Evolutionary conservation across 1,140 invertebrate genomes (phyloP), one percentile per base, ranked within the genome.

Genomic region (Pogonomyrmex californicus): DNA sequence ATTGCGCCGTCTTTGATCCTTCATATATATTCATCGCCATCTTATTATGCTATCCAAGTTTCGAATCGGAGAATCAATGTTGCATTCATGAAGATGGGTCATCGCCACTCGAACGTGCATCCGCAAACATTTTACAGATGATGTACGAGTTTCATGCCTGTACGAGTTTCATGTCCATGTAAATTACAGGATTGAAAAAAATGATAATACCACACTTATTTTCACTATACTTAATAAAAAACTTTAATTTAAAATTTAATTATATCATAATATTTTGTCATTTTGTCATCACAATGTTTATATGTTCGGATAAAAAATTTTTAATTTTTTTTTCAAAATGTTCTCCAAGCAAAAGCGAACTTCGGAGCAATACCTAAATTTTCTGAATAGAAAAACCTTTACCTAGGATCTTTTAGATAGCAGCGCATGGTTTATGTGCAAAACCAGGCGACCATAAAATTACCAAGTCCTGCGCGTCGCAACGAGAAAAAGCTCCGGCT

Each of bases 1-100:
- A 56, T 81, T 49, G 47, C 68, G 56, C 68, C 30, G 33, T 23
- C 79, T 73, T 60, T 75, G 68, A 73, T 17, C 54, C 54, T 62
- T 83, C 68, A 62, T 83, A 47, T 71, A 73, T 75, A 75, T 62
- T 83, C 68, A 83, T 83, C 7, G 62, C 6, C 68, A 75, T 5
- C 41, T 83, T 75, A 73, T 83, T 83, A 83, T 73, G 54, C 79
- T 7, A 71, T 41, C 60, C 79, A n/a, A 38, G 79, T 58, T 49
- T 83, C 54, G 79, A 44, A 81, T 81, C 78, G 51, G 78, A 44
- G 63, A 83, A 83, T 73, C 68, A 83, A 83, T 60, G 79, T 75
- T 83, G 79, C 79, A 83, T 83, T 83, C 68, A 75, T 73, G 56
- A 83, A 83, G 79, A 73, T 73, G 68, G 54, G 30, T 75, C 79